These are phyloP conservation scores for Pachycephala philippinensis DNA, from an alignment of 2,113 vertebrate species.

Conservation along the genomic window DNA sequence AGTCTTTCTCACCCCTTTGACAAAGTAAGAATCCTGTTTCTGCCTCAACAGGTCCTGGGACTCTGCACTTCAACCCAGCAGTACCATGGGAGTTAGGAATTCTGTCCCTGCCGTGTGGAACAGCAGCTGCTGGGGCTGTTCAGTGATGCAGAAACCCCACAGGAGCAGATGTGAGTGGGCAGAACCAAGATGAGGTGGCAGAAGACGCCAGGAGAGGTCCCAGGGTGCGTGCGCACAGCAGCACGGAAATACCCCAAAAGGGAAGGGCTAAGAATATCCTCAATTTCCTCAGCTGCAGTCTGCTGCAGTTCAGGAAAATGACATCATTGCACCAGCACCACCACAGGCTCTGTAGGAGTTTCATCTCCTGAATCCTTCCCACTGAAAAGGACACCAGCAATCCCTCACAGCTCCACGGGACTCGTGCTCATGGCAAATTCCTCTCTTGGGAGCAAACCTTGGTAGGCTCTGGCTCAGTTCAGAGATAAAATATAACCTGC, in stretches of 20 bases:
- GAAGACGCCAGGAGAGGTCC: neutral
- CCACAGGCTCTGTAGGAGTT: neutral
- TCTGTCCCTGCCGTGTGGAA: neutral
- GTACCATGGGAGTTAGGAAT: neutral
- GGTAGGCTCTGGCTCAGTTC: neutral
- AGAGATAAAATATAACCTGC: neutral
- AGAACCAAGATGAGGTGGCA: neutral
- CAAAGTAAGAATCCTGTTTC: neutral
- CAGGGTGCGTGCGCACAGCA: rapidly evolving
- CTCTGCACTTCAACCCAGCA: neutral
- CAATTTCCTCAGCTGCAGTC: neutral
- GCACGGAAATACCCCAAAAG: neutral
- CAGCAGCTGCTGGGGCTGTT: neutral
- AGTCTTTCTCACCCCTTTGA: rapidly evolving
- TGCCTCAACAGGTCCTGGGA: neutral
- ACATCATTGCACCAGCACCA: neutral
- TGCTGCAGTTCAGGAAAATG: constrained; percentile 25
- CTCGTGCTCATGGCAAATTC: neutral
- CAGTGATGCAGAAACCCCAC: neutral
- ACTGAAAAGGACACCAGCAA: neutral
- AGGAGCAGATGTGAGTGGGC: neutral
- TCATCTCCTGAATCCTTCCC: neutral
- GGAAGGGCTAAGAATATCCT: neutral
- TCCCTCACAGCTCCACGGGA: neutral
- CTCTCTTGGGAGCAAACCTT: neutral